Percentiles rank a stretch among this genome's conserved stretches.
phyloP scores from a whole-genome alignment of 2,113 vertebrate genomes.

The Seriola quinqueradiata region DNA sequence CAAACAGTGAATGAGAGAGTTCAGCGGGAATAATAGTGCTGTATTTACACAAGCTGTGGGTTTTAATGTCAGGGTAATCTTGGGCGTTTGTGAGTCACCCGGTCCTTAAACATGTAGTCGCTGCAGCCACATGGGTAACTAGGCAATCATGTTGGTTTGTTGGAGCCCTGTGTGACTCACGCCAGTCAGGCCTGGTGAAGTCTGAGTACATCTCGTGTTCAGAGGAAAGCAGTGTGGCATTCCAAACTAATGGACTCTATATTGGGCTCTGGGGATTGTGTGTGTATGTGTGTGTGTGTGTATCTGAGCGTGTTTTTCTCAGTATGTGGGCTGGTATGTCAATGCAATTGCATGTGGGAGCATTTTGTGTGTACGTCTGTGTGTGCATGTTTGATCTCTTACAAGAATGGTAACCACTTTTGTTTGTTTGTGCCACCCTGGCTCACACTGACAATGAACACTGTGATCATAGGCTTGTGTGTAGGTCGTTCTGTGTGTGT shows the following conservation, averaged over 20 bases:
- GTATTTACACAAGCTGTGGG: constrained; percentile 72
- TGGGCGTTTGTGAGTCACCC: constrained; percentile 72
- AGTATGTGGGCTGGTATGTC: constrained; percentile 68
- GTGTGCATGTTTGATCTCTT: constrained; percentile 57
- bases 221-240: constrained; percentile 64
- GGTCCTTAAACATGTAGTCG: constrained; percentile 63
- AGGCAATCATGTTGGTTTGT: constrained; percentile 52
- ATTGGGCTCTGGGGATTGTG: constrained; percentile 65
- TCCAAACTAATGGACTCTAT: constrained; percentile 70
- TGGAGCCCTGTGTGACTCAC: constrained; percentile 64
- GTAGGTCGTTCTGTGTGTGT: constrained; percentile 40
- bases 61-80: constrained; percentile 73
- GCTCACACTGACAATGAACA: constrained; percentile 62
- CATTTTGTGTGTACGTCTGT: constrained; percentile 39
- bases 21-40: constrained; percentile 60
- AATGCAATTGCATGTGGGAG: constrained; percentile 47
- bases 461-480: constrained; percentile 65
- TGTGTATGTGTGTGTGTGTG: constrained; percentile 35
- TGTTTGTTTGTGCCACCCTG: constrained; percentile 73
- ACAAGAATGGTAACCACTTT: constrained; percentile 64
- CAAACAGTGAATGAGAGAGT: constrained; percentile 69
- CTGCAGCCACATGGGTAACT: constrained; percentile 56
- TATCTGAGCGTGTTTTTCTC: constrained; percentile 45
- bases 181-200: constrained; percentile 24
- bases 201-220: constrained; percentile 55